Conservation (phyloP, 2,888 invertebrate genomes). For the Tetanocera ferruginea region DNA sequence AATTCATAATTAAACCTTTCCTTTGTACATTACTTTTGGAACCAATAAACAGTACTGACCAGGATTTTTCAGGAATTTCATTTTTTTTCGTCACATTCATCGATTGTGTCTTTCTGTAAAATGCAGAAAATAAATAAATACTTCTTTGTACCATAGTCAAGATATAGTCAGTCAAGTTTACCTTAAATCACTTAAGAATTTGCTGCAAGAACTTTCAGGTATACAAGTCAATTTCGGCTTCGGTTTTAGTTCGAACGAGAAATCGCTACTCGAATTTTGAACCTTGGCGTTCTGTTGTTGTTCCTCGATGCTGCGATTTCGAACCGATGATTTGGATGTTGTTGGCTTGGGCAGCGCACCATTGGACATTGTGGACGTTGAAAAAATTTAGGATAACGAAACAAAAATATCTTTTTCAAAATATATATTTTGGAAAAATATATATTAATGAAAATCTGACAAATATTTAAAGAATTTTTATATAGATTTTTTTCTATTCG, state of each 20-base stretch:
- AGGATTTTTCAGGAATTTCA: slow-evolving; percentile 48
- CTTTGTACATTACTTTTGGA: slow-evolving; percentile 42
- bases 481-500: neutral
- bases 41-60: slow-evolving; percentile 50
- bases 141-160: neutral
- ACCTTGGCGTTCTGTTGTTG: slow-evolving; percentile 23
- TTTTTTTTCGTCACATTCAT: slow-evolving; percentile 41
- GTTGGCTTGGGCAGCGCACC: slow-evolving; percentile 45
- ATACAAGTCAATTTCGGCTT: slow-evolving; percentile 52
- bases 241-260: slow-evolving; percentile 48
- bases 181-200: slow-evolving; percentile 46
- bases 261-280: slow-evolving; percentile 45
- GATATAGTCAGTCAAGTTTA: slow-evolving; percentile 6
- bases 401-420: slow-evolving; percentile 7
- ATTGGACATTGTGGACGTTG: slow-evolving; percentile 44
- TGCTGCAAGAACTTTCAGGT: slow-evolving; percentile 46
- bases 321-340: slow-evolving; percentile 43
- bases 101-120: slow-evolving; percentile 47
- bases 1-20: slow-evolving; percentile 40
- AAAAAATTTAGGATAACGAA: slow-evolving; percentile 20
- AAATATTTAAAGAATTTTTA: neutral
- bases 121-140: neutral
- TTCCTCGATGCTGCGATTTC: neutral
- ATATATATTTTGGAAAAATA: neutral
- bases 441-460: neutral